These are phyloP conservation scores for Alviniconcha strummeri DNA, from an alignment of 2,888 invertebrate genomes.

Conservation along the genomic window DNA sequence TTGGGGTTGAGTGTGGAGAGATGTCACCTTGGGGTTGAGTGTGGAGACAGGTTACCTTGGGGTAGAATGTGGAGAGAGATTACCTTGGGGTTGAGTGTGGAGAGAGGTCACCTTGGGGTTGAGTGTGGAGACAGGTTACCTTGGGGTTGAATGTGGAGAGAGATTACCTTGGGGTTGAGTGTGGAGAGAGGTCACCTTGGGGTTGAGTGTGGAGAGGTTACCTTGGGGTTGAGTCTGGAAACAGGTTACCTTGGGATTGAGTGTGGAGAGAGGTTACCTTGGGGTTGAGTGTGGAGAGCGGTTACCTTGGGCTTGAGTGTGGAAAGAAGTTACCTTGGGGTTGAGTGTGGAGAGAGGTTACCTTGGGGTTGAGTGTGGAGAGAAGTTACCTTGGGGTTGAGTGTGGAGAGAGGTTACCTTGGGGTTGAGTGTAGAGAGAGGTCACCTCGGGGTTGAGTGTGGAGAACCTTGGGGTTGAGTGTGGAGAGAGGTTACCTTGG, in stretches of 20 bases:
- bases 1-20: too few relatives aligned
- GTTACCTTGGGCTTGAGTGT: neutral
- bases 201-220: too few relatives aligned
- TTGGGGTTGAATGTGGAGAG: neutral
- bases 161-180: neutral
- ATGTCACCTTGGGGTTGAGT: neutral
- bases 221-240: too few relatives aligned
- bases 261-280: neutral
- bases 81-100: too few relatives aligned
- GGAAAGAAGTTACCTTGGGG: slow-evolving; percentile 48
- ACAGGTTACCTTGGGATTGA: neutral
- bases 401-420: neutral
- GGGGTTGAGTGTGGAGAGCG: neutral
- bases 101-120: too few relatives aligned
- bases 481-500: neutral
- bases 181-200: neutral
- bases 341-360: slow-evolving; percentile 56
- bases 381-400: too few relatives aligned
- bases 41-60: too few relatives aligned
- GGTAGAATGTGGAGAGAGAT: too few relatives aligned
- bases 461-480: too few relatives aligned
- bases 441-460: neutral
- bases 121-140: too few relatives aligned
- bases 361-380: too few relatives aligned
- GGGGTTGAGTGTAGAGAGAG: neutral